Evolutionary conservation across 1,140 invertebrate species (phyloP).

Genomic region (Trissolcus basalis): DNA sequence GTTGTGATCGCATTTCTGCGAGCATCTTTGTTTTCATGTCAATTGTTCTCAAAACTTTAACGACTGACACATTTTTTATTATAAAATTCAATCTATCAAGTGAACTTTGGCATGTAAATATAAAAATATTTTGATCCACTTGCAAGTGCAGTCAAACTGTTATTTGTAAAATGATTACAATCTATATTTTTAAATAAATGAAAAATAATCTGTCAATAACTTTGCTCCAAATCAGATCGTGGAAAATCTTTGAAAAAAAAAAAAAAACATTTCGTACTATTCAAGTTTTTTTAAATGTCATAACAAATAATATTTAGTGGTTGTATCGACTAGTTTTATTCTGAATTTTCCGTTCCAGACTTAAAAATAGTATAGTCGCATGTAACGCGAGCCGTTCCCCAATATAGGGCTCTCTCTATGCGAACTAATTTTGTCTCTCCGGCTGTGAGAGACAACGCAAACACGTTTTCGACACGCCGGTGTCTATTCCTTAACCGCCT

Average conservation of each 20-base stretch:
- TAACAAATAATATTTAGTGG: background rate
- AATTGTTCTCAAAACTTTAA: too few relatives aligned
- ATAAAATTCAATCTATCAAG: too few relatives aligned
- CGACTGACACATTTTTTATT: too few relatives aligned
- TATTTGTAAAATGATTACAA: too few relatives aligned
- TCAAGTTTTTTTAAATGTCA: background rate
- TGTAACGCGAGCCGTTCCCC: slow-evolving; percentile 74
- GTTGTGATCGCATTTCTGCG: too few relatives aligned
- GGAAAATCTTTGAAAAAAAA: background rate
- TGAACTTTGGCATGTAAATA: too few relatives aligned
- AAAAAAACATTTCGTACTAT: too few relatives aligned
- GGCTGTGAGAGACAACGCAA: slow-evolving; percentile 34
- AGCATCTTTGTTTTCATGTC: too few relatives aligned
- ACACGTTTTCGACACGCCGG: slow-evolving; percentile 49
- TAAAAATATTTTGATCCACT: too few relatives aligned
- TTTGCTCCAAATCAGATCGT: background rate
- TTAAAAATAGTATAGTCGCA: slow-evolving; percentile 64
- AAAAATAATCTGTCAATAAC: too few relatives aligned
- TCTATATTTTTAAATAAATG: too few relatives aligned
- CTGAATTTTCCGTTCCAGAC: slow-evolving; percentile 46
- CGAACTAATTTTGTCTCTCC: slow-evolving; percentile 67
- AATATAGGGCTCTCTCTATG: slow-evolving; percentile 71
- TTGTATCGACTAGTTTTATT: slow-evolving; percentile 43
- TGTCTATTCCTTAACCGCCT: slow-evolving; percentile 47
- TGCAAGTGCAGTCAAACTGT: too few relatives aligned